Base-by-base conservation (phyloP, 2,888 invertebrate genomes). In the Lysandra bellargus region DNA sequence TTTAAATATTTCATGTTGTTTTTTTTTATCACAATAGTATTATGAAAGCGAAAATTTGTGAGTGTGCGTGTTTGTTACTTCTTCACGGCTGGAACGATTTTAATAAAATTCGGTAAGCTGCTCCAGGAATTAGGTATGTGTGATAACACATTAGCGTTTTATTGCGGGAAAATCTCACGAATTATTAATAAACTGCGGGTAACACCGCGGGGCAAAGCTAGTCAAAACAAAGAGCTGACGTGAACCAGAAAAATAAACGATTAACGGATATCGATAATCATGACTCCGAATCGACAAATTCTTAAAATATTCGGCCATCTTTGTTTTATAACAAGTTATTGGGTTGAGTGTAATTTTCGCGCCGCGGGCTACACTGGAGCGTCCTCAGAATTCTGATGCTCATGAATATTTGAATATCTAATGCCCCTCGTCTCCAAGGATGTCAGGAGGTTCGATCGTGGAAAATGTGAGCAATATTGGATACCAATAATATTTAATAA, bases 371-470 rank as follows among this genome's bases (percentile, higher is more conserved):
- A 49, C 7, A 76, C 57, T 75, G 75, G 23, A 76, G 76, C 53
- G 76, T 33, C 76, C 30, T 53, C 30, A 53, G 69, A 33, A 69
- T 69, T 69, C 69, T 33, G 69, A 69, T 69, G 7, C 57, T 76
- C 76, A 57, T 76, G 76, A 76, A 76, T 76, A 76, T 76, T 76
- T 53, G 49, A 76, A 76, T 76, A 76, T 76, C 53, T 53, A 53
- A 76, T 76, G 12, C 76, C 17, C 17, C 53, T 76, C 53, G 53
- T 4, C 76, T 53, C 30, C 49, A 33, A 33, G 69, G 69, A 69
- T 69, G 69, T 69, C 69, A 33, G 69, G 33, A 64, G 69, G 69
- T 69, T 69, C 33, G 30, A 5, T 33, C 12, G 69, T 69, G 33
- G 14, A 33, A 69, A 69, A 33, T 33, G 33, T 4, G 12, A 69